phyloP scores from a whole-genome alignment of 2,113 vertebrate species.

The Centropus bengalensis region DNA sequence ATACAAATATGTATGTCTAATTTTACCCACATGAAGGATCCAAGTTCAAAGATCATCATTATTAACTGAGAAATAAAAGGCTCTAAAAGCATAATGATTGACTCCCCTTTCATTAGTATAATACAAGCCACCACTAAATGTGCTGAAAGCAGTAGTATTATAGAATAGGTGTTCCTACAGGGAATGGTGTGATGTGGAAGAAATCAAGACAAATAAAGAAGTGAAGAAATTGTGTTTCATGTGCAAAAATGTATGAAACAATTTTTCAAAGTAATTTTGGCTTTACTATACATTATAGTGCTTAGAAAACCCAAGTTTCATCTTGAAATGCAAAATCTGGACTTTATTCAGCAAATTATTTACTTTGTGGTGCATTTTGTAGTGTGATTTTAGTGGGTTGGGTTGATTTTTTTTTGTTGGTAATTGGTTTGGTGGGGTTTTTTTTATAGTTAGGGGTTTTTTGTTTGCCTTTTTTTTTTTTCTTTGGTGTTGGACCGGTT shows the following conservation, averaged over 20 bases:
- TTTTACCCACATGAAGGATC: not conserved
- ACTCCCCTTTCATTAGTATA: not conserved
- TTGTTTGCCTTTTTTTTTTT: not conserved
- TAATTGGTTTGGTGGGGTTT: no score
- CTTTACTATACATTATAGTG: not conserved
- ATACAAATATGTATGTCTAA: not conserved
- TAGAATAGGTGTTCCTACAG: not conserved
- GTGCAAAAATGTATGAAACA: not conserved
- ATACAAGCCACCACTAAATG: not conserved
- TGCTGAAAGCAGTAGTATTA: not conserved
- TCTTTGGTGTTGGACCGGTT: not conserved
- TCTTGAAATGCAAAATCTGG: not conserved
- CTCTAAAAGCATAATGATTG: conserved; percentile 18
- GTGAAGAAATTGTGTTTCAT: not conserved
- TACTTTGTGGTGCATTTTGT: not conserved
- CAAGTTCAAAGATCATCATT: not conserved
- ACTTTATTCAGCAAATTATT: not conserved
- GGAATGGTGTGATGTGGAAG: not conserved
- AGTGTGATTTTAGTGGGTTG: not conserved
- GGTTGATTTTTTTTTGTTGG: not conserved
- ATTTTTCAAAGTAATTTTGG: not conserved
- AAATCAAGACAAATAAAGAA: not conserved
- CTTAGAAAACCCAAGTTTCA: not conserved
- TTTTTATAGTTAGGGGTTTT: not conserved
- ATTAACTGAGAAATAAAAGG: not conserved